These are phyloP conservation scores for Anthopleura sola DNA, from an alignment of 64 coral and sea anemone species.

Conservation along the genomic window DNA sequence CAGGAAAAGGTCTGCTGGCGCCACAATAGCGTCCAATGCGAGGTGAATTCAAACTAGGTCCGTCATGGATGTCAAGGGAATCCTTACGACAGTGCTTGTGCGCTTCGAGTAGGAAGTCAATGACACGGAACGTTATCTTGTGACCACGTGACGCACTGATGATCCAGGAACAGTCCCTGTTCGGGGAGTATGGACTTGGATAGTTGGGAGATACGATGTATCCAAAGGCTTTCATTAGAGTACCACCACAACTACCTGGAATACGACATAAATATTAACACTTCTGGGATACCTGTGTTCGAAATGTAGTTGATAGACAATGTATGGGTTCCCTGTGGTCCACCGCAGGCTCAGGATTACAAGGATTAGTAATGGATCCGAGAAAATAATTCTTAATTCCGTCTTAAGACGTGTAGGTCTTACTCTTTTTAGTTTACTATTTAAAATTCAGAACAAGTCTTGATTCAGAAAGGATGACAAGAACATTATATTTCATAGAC, in stretches of 20 bases:
- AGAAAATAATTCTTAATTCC: no score
- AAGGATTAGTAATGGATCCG: not conserved
- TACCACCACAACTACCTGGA: conserved; percentile 26
- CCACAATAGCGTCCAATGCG: conserved; percentile 32
- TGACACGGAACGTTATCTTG: conserved; percentile 27
- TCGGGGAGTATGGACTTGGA: conserved; percentile 21
- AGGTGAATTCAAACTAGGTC: conserved; percentile 5
- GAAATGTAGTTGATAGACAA: not conserved
- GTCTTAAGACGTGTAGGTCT: no score
- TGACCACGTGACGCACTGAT: conserved; percentile 30
- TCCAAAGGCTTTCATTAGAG: conserved; percentile 19
- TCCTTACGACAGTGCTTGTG: conserved; percentile 15
- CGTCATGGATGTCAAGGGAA: conserved; percentile 27
- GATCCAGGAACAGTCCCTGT: conserved; percentile 40
- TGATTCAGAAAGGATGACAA: no score
- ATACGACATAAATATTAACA: not conserved
- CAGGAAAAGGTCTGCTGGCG: not conserved
- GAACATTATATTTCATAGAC: no score
- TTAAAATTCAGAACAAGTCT: no score
- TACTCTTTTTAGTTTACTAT: no score
- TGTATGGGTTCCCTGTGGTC: not conserved
- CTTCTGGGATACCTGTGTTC: not conserved
- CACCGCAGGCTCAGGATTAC: not conserved
- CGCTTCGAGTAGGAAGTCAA: conserved; percentile 22
- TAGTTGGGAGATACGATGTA: conserved; percentile 28